phyloP scores from a whole-genome alignment of 2,888 invertebrate genomes.

The Mesopsocus fuscifrons region DNA sequence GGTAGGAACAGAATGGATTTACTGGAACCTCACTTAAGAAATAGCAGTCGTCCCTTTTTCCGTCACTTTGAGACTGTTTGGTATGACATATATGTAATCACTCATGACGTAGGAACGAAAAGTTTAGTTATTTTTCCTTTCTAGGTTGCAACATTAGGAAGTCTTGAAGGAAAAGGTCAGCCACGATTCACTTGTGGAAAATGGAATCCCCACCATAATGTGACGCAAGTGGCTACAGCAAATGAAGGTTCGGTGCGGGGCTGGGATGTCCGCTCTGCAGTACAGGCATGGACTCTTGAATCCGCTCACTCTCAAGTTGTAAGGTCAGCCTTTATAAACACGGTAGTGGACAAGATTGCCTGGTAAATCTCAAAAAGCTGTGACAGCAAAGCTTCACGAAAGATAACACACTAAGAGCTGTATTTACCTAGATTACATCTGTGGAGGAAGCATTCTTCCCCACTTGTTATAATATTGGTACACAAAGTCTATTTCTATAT shows the following conservation, averaged over 20 bases:
- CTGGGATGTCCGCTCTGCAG: conserved; percentile 65
- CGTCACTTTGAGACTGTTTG: too few species aligned
- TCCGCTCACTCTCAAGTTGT: conserved; percentile 77
- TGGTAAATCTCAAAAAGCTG: not conserved
- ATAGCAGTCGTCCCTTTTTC: too few species aligned
- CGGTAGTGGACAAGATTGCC: too few species aligned
- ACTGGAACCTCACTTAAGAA: too few species aligned
- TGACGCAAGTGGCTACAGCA: conserved; percentile 65
- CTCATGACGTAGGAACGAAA: too few species aligned
- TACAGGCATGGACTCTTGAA: conserved; percentile 66
- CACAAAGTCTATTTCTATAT: too few species aligned
- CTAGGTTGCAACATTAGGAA: conserved; percentile 19
- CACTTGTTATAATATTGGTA: too few species aligned
- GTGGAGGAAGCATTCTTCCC: not conserved
- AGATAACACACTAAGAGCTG: too few species aligned
- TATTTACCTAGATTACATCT: not conserved
- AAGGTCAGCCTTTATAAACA: too few species aligned
- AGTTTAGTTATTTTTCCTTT: too few species aligned
- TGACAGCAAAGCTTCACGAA: not conserved
- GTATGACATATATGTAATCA: too few species aligned
- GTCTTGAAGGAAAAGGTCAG: conserved; percentile 31
- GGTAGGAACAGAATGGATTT: too few species aligned
- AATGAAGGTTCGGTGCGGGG: conserved; percentile 72
- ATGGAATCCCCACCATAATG: conserved; percentile 91
- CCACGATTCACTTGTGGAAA: conserved; percentile 67